These are phyloP conservation scores for Salvelinus namaycush DNA, from an alignment of 2,113 vertebrate genomes.

Conservation along the genomic window DNA sequence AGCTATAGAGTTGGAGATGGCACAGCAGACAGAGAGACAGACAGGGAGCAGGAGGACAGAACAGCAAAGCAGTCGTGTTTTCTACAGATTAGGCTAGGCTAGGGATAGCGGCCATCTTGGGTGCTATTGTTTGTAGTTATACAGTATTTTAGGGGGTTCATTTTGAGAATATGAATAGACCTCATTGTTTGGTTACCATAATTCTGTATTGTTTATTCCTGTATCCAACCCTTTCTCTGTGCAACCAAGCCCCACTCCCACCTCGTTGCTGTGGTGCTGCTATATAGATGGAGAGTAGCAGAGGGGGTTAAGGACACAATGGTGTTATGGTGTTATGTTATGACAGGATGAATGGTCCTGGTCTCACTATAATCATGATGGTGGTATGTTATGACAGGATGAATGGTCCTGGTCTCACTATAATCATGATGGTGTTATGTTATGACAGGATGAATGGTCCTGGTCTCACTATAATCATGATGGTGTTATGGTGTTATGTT, in stretches of 20 bases:
- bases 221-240: too few species aligned
- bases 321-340: slow-evolving; percentile 15
- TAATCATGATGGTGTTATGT: too few species aligned
- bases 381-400: too few species aligned
- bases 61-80: slow-evolving; percentile 19
- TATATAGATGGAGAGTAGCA: too few species aligned
- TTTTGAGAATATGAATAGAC: background rate
- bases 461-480: too few species aligned
- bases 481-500: too few species aligned
- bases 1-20: background rate
- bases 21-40: background rate
- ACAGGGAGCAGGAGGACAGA: background rate
- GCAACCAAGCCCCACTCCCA: too few species aligned
- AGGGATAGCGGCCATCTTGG: background rate
- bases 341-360: slow-evolving; percentile 43
- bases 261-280: too few species aligned
- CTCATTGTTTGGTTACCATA: background rate
- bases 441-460: too few species aligned
- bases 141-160: background rate
- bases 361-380: slow-evolving; percentile 15
- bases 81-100: slow-evolving; percentile 5
- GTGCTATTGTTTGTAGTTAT: background rate
- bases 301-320: slow-evolving; percentile 11
- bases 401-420: too few species aligned
- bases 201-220: too few species aligned